Conservation (phyloP, 2,797 vertebrate genomes). For the Chelon auratus region DNA sequence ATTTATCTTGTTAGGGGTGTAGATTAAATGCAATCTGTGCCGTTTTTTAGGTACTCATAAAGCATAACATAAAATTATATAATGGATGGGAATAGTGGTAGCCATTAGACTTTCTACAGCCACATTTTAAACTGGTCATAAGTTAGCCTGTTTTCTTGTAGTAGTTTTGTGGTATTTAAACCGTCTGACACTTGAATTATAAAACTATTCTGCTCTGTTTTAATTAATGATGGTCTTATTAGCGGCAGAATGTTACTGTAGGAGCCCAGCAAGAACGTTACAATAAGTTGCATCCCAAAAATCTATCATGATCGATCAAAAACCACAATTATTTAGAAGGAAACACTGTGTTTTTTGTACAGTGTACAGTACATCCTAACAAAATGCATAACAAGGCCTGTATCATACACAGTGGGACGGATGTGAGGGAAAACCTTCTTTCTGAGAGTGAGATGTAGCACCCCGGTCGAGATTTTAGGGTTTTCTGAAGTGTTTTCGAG, state of each 20-base stretch:
- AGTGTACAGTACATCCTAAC: too few species aligned
- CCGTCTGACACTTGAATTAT: not conserved
- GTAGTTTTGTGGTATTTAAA: too few species aligned
- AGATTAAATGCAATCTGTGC: constrained; percentile 28
- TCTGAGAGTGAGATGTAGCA: not conserved
- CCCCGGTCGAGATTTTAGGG: not conserved
- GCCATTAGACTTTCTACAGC: not conserved
- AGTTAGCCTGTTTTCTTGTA: not conserved
- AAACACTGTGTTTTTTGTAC: not conserved
- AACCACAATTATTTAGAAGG: not conserved
- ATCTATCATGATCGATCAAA: not conserved
- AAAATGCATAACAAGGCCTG: constrained; percentile 28
- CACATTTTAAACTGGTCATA: not conserved
- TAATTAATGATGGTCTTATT: not conserved
- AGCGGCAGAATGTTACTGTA: not conserved
- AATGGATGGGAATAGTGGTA: not conserved
- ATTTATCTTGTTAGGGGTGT: constrained; percentile 32
- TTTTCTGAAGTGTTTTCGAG: constrained; percentile 4
- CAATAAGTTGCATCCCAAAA: too few species aligned
- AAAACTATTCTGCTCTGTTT: not conserved
- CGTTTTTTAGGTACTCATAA: not conserved
- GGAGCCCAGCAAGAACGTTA: too few species aligned
- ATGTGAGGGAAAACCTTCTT: constrained; percentile 14
- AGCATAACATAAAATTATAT: not conserved
- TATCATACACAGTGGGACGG: constrained; percentile 25